These are phyloP conservation scores for Haemorhous mexicanus DNA, from an alignment of 2,113 vertebrate genomes.

Conservation along the genomic window DNA sequence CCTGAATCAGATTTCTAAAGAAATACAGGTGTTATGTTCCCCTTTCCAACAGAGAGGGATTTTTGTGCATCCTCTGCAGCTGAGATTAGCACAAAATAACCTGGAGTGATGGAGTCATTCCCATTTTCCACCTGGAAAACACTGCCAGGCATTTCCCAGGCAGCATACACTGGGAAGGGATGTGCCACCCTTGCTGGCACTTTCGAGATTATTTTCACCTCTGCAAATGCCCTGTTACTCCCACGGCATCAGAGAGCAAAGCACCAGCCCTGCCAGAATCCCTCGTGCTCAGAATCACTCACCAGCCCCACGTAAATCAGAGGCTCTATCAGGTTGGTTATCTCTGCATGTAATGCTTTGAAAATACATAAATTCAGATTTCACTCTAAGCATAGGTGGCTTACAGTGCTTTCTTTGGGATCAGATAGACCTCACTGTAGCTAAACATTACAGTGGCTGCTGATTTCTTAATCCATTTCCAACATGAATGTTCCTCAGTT, in stretches of 20 bases:
- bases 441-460: background rate
- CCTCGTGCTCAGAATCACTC: background rate
- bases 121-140: background rate
- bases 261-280: background rate
- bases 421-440: background rate
- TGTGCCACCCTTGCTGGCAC: background rate
- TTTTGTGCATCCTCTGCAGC: background rate
- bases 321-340: constrained; percentile 23
- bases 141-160: background rate
- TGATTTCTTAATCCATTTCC: constrained; percentile 45
- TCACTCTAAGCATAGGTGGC: background rate
- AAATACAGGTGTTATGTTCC: fast-evolving
- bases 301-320: background rate
- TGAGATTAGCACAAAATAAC: background rate
- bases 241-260: background rate
- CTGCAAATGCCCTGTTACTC: background rate
- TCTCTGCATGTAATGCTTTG: constrained; percentile 43
- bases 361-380: constrained; percentile 53
- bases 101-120: background rate
- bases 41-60: background rate
- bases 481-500: background rate
- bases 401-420: constrained; percentile 43
- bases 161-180: background rate
- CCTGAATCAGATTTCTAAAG: background rate
- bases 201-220: background rate